Percentiles rank a stretch among this genome's conserved stretches.
Evolutionary conservation across 2,113 vertebrate species (phyloP).

Genomic region (Marcusenius ussheri): DNA sequence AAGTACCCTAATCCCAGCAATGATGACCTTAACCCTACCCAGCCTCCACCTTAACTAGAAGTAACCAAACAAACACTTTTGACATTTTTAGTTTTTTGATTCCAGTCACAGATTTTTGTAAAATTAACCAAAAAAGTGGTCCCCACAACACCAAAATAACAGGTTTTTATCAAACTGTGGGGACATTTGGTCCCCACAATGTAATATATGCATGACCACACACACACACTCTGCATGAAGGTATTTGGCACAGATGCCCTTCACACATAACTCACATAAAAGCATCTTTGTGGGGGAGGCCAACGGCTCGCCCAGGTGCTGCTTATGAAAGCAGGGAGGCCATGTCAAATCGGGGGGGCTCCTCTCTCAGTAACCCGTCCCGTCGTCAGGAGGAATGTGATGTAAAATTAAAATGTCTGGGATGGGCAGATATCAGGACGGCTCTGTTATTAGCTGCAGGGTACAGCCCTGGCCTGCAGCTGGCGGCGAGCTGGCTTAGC

Average conservation of each 20-base stretch:
- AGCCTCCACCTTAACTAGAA: too few relatives aligned
- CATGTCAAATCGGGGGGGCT: background rate
- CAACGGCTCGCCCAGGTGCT: background rate
- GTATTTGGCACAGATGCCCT: background rate
- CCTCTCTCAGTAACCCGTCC: background rate
- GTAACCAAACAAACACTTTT: too few relatives aligned
- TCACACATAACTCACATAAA: slow-evolving; percentile 11
- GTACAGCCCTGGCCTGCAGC: background rate
- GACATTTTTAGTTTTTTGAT: too few relatives aligned
- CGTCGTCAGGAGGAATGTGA: slow-evolving; percentile 1
- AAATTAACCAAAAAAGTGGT: too few relatives aligned
- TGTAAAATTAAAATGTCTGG: background rate
- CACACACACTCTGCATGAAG: background rate
- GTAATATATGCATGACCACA: background rate
- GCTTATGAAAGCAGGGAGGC: slow-evolving; percentile 10
- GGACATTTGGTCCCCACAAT: background rate
- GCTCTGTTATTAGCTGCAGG: background rate
- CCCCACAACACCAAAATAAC: too few relatives aligned
- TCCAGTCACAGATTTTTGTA: too few relatives aligned
- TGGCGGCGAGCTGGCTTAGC: background rate
- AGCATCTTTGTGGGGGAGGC: slow-evolving; percentile 7
- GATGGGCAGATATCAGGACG: background rate
- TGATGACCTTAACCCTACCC: too few relatives aligned
- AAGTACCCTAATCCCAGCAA: too few relatives aligned
- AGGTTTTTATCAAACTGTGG: background rate